phyloP scores from a whole-genome alignment of 2,888 invertebrate species.

The Noctua comes region DNA sequence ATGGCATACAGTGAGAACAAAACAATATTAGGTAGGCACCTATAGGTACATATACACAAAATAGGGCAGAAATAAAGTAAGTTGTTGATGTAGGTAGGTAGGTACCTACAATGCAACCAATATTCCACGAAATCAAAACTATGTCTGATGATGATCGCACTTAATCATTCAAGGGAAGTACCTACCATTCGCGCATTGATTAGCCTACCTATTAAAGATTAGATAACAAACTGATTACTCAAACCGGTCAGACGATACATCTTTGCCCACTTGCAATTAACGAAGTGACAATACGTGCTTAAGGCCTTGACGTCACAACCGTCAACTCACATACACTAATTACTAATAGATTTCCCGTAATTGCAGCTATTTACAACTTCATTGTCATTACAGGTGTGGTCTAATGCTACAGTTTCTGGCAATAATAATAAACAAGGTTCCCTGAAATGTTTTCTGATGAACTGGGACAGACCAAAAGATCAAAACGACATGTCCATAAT shows the following conservation, averaged over 20 bases:
- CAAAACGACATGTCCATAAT: background rate
- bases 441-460: slow-evolving; percentile 14
- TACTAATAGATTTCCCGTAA: slow-evolving; percentile 15
- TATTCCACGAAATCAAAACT: slow-evolving; percentile 4
- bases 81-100: background rate
- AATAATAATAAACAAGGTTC: background rate
- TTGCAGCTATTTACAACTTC: slow-evolving; percentile 10
- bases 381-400: slow-evolving; percentile 7
- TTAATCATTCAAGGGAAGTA: slow-evolving; percentile 22
- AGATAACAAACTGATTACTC: slow-evolving; percentile 35
- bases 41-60: background rate
- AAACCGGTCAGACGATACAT: slow-evolving; percentile 31
- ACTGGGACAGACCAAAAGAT: background rate
- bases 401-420: background rate
- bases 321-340: slow-evolving; percentile 29
- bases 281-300: slow-evolving; percentile 23
- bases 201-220: slow-evolving; percentile 22
- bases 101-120: background rate
- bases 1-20: background rate
- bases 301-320: slow-evolving; percentile 35
- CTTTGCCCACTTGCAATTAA: slow-evolving; percentile 25
- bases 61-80: background rate
- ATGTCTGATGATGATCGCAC: background rate
- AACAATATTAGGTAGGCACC: background rate
- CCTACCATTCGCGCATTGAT: slow-evolving; percentile 21